Evolutionary conservation across 2,888 invertebrate species (phyloP).

Genomic region (Sinelater perroti): DNA sequence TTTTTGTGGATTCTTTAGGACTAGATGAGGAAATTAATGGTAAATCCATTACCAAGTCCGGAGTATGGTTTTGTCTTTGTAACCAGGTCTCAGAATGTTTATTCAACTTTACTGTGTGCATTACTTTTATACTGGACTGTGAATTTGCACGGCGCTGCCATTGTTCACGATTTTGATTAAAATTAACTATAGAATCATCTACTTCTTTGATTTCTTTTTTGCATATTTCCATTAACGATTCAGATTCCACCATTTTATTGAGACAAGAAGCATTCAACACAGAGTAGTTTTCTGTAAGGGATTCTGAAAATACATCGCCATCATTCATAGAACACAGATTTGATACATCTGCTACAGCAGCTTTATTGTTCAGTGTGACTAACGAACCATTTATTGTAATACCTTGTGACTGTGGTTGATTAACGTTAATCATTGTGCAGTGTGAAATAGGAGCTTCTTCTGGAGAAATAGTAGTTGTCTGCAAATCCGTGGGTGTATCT

Average conservation of each 20-base stretch:
- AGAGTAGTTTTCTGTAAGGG: neutral
- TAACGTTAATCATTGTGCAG: conserved; percentile 50
- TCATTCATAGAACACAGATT: conserved; percentile 13
- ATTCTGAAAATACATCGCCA: conserved; percentile 7
- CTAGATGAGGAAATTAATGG: conserved; percentile 65
- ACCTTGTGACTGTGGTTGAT: conserved; percentile 45
- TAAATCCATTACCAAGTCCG: conserved; percentile 85
- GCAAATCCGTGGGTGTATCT: conserved; percentile 44
- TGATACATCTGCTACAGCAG: conserved; percentile 18
- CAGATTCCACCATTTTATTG: conserved; percentile 1
- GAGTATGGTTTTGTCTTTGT: conserved; percentile 68
- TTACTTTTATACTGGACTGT: conserved; percentile 59
- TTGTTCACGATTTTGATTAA: conserved; percentile 65
- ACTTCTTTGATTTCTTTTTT: conserved; percentile 47
- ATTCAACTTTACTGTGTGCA: conserved; percentile 55
- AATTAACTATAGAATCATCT: conserved; percentile 61
- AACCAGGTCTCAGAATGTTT: conserved; percentile 56
- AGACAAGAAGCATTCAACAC: neutral
- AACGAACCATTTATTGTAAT: conserved; percentile 48
- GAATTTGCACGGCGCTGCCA: conserved; percentile 71
- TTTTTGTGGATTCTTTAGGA: conserved; percentile 57
- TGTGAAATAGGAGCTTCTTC: conserved; percentile 48
- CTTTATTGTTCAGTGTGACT: conserved; percentile 31
- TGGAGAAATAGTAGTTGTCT: conserved; percentile 30
- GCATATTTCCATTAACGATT: conserved; percentile 7